A percentile compares a stretch with the other conserved stretches of the same genome.
Conservation (phyloP, 2,797 vertebrate species). For the Sphenodon punctatus region DNA sequence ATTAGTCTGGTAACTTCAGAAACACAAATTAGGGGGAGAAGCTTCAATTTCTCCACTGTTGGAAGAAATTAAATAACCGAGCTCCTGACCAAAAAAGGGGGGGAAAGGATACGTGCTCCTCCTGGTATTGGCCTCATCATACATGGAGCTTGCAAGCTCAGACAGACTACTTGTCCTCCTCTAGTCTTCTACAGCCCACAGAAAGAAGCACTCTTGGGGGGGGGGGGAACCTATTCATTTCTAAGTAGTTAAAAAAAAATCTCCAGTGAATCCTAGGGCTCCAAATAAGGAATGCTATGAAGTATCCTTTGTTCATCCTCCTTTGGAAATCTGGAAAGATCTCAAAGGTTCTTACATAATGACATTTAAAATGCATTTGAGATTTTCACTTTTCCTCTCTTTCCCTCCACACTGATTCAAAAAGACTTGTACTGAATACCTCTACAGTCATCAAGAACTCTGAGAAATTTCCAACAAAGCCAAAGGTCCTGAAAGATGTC, state of each 20-base stretch:
- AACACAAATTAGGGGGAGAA: too few species aligned
- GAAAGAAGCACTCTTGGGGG: neutral
- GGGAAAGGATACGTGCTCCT: neutral
- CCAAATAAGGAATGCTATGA: neutral
- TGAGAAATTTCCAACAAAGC: neutral
- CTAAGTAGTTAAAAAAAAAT: neutral
- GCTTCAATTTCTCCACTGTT: slow-evolving; percentile 7
- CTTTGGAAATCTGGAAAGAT: neutral
- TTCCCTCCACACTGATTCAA: neutral
- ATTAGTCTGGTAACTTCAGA: neutral
- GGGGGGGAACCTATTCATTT: neutral
- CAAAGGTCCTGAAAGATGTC: neutral
- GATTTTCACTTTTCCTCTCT: neutral
- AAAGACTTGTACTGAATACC: neutral
- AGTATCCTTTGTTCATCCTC: neutral
- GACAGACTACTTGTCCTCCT: neutral
- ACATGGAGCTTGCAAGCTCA: neutral
- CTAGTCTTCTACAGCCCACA: neutral
- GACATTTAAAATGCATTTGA: neutral
- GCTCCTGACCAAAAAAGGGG: neutral
- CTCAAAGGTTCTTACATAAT: neutral
- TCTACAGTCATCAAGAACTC: neutral
- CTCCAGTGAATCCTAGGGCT: too few species aligned
- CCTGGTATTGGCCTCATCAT: neutral
- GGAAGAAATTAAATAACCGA: slow-evolving; percentile 24